Percentiles rank a stretch among this genome's conserved stretches.
Conservation (phyloP, 2,113 vertebrate genomes). For the Gymnocephalus cernua region DNA sequence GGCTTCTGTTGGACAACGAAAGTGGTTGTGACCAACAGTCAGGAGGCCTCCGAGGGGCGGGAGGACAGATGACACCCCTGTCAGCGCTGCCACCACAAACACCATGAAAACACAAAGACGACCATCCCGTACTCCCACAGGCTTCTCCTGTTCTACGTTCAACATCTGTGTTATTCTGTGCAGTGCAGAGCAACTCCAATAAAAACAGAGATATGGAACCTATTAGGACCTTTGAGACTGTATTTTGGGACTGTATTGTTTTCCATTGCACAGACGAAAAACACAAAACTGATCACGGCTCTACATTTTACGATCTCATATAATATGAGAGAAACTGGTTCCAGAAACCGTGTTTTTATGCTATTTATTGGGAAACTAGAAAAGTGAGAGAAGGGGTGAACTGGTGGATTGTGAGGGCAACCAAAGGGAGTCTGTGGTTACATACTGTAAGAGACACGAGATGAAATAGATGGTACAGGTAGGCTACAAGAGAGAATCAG, state of each 20-base stretch:
- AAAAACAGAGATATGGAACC: constrained; percentile 67
- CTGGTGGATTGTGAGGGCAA: constrained; percentile 26
- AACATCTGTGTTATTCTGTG: constrained; percentile 52
- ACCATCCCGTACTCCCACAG: constrained; percentile 9
- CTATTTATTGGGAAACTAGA: constrained; percentile 55
- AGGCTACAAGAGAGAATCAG: neutral
- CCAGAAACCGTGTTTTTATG: constrained; percentile 26
- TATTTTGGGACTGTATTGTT: constrained; percentile 51
- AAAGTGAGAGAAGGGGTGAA: constrained; percentile 40
- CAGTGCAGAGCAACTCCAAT: constrained; percentile 19
- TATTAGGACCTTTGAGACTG: constrained; percentile 55
- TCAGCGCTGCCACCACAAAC: constrained; percentile 63
- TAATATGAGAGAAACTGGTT: constrained; percentile 41
- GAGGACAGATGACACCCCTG: constrained; percentile 62
- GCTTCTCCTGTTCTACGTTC: constrained; percentile 32
- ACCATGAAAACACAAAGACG: constrained; percentile 51
- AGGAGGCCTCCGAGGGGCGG: constrained; percentile 21
- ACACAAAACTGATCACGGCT: constrained; percentile 54
- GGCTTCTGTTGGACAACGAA: constrained; percentile 55
- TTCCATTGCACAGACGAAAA: constrained; percentile 55
- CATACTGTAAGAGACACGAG: neutral
- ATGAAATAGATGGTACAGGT: neutral
- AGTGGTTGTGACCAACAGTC: constrained; percentile 41
- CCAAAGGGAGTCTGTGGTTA: constrained; percentile 8
- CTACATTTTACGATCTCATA: constrained; percentile 52